Percentiles rank a stretch among this genome's conserved stretches.
Conservation (phyloP, 2,797 vertebrate species). For the Lacerta agilis region DNA sequence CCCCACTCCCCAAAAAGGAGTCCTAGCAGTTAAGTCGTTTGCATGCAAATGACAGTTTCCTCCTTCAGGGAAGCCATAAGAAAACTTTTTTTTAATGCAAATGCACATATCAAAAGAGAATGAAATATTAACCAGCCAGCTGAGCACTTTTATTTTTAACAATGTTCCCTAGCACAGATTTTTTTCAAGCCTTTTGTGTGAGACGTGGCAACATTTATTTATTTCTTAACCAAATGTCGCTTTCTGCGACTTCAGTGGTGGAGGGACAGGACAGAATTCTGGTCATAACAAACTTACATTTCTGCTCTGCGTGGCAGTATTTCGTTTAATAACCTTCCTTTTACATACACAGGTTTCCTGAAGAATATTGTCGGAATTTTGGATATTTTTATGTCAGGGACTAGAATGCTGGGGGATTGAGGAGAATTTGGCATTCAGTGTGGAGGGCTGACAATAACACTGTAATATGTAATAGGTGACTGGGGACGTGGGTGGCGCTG, state of each 20-base stretch:
- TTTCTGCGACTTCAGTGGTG: constrained; percentile 33
- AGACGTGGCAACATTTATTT: not conserved
- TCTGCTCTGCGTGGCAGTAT: not conserved
- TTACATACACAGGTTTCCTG: not conserved
- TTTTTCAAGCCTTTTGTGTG: not conserved
- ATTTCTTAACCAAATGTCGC: constrained; percentile 18
- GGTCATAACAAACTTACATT: not conserved
- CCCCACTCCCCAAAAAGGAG: not conserved
- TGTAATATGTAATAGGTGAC: not conserved
- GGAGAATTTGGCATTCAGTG: too few relatives aligned
- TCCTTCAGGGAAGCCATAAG: constrained; percentile 33
- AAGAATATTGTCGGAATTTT: not conserved
- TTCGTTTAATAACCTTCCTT: not conserved
- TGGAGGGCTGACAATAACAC: too few relatives aligned
- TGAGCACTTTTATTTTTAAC: constrained; percentile 51
- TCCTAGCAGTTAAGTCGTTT: constrained; percentile 11
- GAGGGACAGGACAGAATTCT: not conserved
- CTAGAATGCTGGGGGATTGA: too few relatives aligned
- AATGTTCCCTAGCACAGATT: constrained; percentile 26
- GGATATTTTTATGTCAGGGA: not conserved
- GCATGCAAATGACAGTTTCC: constrained; percentile 21
- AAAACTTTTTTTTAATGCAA: constrained; percentile 44
- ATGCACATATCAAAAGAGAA: constrained; percentile 44
- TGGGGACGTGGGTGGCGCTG: too few relatives aligned
- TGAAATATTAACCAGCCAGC: constrained; percentile 47